Evolutionary conservation across 2,797 vertebrate species (phyloP), one percentile per base, ranked within the genome.

Genomic region (Gambusia yucatana): DNA sequence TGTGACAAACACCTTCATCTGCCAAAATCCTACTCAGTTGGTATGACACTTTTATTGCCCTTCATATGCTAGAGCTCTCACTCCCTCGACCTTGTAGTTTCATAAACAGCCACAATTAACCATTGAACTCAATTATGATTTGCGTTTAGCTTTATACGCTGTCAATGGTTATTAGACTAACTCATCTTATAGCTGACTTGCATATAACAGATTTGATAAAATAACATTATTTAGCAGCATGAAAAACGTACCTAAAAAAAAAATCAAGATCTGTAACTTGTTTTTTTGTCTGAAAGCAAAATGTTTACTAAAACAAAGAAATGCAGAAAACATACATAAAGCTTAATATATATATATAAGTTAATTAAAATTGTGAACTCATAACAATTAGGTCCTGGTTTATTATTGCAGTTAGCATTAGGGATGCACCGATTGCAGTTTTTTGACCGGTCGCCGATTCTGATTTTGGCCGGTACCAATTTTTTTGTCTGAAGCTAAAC

Each of bases 41-140:
- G 16, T 77, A 75, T 91, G 87, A 90, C 90, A 94, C 84, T 86
- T 94, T 88, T 93, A 92, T 87, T 92, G 86, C 76, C 92, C 91
- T 91, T 92, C 92, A 92, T 82, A 91, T 76, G 65, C 47, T 59
- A 86, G 82, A 88, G 72, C 76, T 85, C 76, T 87, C 83, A 84
- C 59, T 84, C 79, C 65, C 50, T 77, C 87, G 89, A 93, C 92
- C 90, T 93, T 94, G 92, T 86, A 78, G 61, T 57, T 25, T 88
- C 86, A 77, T 79, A 86, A 83, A 89, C 82, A 72, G 57, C 57
- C 55, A 81, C 61, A 87, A 83, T 87, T 86, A 80, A 86, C 81
- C 16, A 78, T 84, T 28, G 10, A 55, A 74, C 78, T 82, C 76
- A 75, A 14, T 41, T 76, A 6, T 44, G 17, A 86, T 73, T 75